Conservation (phyloP, 2,888 invertebrate genomes). For the Plagodis pulveraria region DNA sequence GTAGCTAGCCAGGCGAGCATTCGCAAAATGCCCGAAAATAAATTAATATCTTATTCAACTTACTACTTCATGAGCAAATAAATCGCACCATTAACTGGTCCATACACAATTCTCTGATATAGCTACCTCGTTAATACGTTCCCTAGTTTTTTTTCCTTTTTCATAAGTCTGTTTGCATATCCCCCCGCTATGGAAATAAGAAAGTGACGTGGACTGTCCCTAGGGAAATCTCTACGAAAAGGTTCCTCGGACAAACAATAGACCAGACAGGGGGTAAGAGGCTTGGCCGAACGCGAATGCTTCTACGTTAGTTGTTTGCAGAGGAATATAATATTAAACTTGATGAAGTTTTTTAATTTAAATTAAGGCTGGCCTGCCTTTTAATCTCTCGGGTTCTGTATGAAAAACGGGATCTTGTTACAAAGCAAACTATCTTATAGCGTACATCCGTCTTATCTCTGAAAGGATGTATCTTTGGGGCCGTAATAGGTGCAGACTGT, state of each 20-base stretch:
- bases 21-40: too few species aligned
- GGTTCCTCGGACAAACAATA: constrained; percentile 72
- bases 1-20: too few species aligned
- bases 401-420: too few species aligned
- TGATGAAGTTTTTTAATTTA: constrained; percentile 9
- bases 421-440: too few species aligned
- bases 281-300: constrained; percentile 3
- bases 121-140: constrained; percentile 22
- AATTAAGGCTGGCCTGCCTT: neutral
- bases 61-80: too few species aligned
- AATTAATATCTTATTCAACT: too few species aligned
- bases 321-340: constrained; percentile 7
- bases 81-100: too few species aligned
- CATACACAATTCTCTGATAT: too few species aligned
- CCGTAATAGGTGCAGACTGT: too few species aligned
- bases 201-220: constrained; percentile 65
- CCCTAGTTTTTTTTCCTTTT: constrained; percentile 44
- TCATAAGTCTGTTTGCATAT: constrained; percentile 70
- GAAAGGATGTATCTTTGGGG: too few species aligned
- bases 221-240: constrained; percentile 79
- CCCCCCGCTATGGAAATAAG: constrained; percentile 62
- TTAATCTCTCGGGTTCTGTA: too few species aligned
- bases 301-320: constrained; percentile 3
- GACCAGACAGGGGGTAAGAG: constrained; percentile 36
- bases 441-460: too few species aligned